Evolutionary conservation across 2,888 invertebrate species (phyloP).

Genomic region (Synergus itoensis): DNA sequence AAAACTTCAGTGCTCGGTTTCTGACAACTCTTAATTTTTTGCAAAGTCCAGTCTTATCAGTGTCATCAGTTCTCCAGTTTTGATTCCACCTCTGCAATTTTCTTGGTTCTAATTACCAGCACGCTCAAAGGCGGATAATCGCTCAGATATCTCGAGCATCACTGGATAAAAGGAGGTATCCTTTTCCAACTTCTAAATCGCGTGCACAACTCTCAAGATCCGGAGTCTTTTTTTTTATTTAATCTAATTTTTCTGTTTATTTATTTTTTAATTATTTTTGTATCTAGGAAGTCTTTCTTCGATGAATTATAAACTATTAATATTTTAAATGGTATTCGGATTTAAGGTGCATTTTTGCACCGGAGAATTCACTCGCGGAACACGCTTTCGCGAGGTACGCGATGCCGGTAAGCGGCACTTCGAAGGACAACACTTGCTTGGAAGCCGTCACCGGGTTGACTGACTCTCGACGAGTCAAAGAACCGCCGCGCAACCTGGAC

Average conservation of each 20-base stretch:
- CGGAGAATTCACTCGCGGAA: conserved; percentile 23
- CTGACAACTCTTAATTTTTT: not conserved
- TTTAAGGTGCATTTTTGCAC: conserved; percentile 32
- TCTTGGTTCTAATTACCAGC: conserved; percentile 11
- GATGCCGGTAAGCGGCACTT: conserved; percentile 35
- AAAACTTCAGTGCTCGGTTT: not conserved
- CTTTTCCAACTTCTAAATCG: not conserved
- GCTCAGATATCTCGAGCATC: not conserved
- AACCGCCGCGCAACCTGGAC: conserved; percentile 70
- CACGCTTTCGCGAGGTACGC: conserved; percentile 41
- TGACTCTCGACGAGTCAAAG: conserved; percentile 74
- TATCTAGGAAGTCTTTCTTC: not conserved
- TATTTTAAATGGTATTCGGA: not conserved
- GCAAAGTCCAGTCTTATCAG: not conserved
- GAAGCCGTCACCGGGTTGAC: conserved; percentile 76
- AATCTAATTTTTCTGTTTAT: not conserved
- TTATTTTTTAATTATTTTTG: not conserved
- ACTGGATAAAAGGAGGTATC: not conserved
- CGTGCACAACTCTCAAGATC: not conserved
- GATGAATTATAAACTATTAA: not conserved
- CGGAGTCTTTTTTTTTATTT: not conserved
- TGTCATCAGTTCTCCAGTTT: not conserved
- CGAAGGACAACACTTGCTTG: conserved; percentile 55
- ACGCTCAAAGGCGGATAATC: not conserved
- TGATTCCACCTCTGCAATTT: conserved; percentile 11